Conservation (phyloP, 2,797 vertebrate genomes). For the Eurystomus glaucurus region DNA sequence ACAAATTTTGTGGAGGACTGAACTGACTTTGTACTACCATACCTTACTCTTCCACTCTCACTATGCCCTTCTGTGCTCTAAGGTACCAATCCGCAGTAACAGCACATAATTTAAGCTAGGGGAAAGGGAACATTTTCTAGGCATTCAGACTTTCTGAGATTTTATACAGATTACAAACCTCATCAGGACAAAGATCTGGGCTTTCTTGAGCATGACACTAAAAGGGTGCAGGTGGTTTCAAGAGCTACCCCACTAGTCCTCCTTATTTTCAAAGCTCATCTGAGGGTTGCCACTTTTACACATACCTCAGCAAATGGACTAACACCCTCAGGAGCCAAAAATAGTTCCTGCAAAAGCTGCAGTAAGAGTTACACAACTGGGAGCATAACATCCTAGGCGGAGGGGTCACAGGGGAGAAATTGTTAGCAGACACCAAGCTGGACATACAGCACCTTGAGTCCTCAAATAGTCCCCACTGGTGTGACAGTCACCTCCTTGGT, state of each 20-base stretch:
- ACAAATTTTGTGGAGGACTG: not conserved
- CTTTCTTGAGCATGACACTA: not conserved
- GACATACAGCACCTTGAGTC: rapidly evolving
- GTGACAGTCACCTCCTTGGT: not conserved
- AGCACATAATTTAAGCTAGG: not conserved
- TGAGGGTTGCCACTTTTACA: not conserved
- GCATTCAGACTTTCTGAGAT: not conserved
- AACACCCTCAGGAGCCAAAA: not conserved
- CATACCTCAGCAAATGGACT: not conserved
- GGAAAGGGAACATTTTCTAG: not conserved
- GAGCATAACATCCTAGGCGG: not conserved
- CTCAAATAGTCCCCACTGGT: not conserved
- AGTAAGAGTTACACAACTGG: not conserved
- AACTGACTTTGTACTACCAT: not conserved
- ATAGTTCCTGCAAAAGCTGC: not conserved
- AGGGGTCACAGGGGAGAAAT: not conserved
- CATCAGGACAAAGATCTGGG: not conserved
- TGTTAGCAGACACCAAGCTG: not conserved
- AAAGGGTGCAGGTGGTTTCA: not conserved
- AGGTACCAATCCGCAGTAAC: not conserved
- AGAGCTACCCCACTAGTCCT: not conserved
- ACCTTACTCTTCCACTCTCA: not conserved
- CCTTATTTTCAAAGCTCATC: not conserved
- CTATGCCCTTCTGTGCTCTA: not conserved
- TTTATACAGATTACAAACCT: not conserved